Percentiles rank a stretch among this genome's conserved stretches.
These are phyloP conservation scores for Panthera uncia DNA, from an alignment of 2,113 vertebrate species.

Conservation along the genomic window DNA sequence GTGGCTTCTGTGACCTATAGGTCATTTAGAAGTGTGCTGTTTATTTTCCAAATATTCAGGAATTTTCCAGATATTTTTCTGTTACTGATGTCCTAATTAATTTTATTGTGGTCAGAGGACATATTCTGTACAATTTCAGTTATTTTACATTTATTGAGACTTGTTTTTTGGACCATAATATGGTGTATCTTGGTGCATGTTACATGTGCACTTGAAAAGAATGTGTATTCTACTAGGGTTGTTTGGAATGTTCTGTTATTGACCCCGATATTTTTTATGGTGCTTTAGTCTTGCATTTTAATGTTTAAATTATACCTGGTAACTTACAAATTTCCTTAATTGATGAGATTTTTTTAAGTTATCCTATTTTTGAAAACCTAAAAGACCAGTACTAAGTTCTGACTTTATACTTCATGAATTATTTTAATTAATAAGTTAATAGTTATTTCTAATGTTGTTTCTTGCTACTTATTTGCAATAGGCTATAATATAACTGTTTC, in stretches of 20 bases:
- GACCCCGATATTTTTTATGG: background rate
- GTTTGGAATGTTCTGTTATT: conserved; percentile 49
- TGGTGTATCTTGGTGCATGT: conserved; percentile 15
- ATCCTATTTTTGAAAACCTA: background rate
- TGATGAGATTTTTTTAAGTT: conserved; percentile 4
- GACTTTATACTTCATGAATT: background rate
- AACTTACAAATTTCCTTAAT: conserved; percentile 40
- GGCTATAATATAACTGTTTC: background rate
- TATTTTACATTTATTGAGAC: conserved; percentile 28
- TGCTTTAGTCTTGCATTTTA: conserved; percentile 30
- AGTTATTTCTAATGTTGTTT: conserved; percentile 20
- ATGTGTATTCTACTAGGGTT: conserved; percentile 46
- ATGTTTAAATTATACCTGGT: conserved; percentile 32
- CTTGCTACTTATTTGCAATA: background rate
- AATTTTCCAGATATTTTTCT: conserved; percentile 59
- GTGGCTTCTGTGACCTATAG: background rate
- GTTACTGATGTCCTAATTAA: conserved; percentile 49
- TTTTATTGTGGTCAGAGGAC: conserved; percentile 25
- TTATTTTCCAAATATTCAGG: conserved; percentile 57
- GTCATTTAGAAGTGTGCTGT: conserved; percentile 45
- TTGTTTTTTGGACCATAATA: background rate
- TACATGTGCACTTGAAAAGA: conserved; percentile 35
- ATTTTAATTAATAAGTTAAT: conserved; percentile 25
- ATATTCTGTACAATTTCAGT: conserved; percentile 39
- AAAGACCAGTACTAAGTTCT: background rate